A percentile compares a stretch with the other conserved stretches of the same genome.
Conservation (phyloP, 2,113 vertebrate species). For the Eclectus roratus region DNA sequence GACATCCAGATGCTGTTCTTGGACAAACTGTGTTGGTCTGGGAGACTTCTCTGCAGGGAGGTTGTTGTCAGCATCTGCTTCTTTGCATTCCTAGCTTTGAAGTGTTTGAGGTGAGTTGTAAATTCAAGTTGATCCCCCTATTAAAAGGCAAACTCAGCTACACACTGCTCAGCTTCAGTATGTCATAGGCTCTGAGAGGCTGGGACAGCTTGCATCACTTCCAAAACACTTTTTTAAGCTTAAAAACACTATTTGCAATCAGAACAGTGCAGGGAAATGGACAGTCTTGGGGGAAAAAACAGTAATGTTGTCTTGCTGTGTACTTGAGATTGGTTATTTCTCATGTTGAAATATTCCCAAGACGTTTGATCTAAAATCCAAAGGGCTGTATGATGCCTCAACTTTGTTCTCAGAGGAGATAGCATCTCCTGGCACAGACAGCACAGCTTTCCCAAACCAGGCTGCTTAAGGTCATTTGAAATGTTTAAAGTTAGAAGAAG, state of each 20-base stretch:
- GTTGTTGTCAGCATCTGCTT: accelerated
- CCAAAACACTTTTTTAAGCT: not conserved
- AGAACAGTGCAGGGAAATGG: not conserved
- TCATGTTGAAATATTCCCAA: not conserved
- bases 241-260: not conserved
- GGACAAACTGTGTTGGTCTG: not conserved
- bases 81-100: not conserved
- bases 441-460: not conserved
- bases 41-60: not conserved
- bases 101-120: not conserved
- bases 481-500: too few species aligned
- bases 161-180: accelerated
- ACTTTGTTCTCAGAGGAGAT: not conserved
- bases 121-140: accelerated
- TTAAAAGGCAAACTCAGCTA: not conserved
- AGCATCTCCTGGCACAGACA: not conserved
- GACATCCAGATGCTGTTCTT: not conserved
- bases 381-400: not conserved
- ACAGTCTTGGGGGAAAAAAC: too few species aligned
- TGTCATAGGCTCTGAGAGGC: not conserved
- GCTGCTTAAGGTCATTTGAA: not conserved
- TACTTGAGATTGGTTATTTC: accelerated
- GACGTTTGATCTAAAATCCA: accelerated
- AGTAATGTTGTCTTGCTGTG: not conserved
- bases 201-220: not conserved